Evolutionary conservation across 1,140 invertebrate genomes (phyloP), one percentile per base, ranked within the genome.

Genomic region (Zaprionus ornatus): DNA sequence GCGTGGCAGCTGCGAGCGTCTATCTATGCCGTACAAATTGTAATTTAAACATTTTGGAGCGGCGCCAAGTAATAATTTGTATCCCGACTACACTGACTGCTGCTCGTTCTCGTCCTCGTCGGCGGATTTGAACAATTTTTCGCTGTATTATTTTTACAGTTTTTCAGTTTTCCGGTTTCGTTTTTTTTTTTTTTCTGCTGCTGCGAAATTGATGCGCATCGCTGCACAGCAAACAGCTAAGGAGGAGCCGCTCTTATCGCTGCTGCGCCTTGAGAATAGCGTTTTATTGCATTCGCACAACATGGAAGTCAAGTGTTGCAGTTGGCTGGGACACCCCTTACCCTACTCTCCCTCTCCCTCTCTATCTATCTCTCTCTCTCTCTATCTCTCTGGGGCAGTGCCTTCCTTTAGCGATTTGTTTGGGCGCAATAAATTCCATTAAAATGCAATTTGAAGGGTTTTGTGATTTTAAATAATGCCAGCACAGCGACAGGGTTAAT

Each of bases 281-380:
- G 74, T 88, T 88, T 85, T 90, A 81, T 90, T 84, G 81, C 82
- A 75, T 60, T 68, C 80, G 66, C 83, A 80, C 78, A 85, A 90
- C 85, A 85, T 79, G 85, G 90, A 85, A 90, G 85, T 90, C 85
- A 90, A 90, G 85, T 90, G 85, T 85, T 90, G 86, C 85, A 90
- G 85, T 85, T 66, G 56, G 59, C 80, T 48, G 56, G 7, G n/a
- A 60, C 17, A 25, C 32, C 13, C 29, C 42, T 32, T 45, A 13
- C 25, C 9, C 29, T 10, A 29, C 29, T 29, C 61, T 6, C 6
- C n/a, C 2, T 45, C 40, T 19, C 25, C 15, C 27, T 23, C 21
- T 59, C 19, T 3, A 7, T 21, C 5, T 7, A 6, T 35, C 35
- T 15, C 29, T 10, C 50, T 1, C 9, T 25, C 15, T 19, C 61